A percentile compares a stretch with the other conserved stretches of the same genome.
phyloP scores from a whole-genome alignment of 2,797 vertebrate species.

The Morus bassanus region DNA sequence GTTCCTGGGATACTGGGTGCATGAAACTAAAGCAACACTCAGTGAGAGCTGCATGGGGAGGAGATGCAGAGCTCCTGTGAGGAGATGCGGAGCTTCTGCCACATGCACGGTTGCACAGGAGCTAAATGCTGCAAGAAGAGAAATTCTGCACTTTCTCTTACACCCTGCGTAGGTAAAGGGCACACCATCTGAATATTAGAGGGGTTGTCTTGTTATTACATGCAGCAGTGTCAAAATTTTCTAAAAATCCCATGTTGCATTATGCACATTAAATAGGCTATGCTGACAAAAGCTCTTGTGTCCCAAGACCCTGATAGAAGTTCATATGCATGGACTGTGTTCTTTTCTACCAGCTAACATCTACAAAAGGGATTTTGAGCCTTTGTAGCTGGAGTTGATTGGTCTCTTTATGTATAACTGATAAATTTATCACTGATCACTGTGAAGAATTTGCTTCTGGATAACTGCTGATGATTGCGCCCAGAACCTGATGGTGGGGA shows the following conservation, averaged over 20 bases:
- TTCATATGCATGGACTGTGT: rapidly evolving
- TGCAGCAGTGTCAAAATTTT: rapidly evolving
- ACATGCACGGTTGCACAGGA: rapidly evolving
- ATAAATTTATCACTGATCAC: neutral
- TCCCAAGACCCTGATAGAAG: neutral
- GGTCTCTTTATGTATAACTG: neutral
- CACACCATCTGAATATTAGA: neutral
- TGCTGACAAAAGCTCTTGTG: neutral
- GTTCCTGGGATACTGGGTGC: neutral
- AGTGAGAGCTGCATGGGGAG: neutral
- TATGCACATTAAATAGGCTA: neutral
- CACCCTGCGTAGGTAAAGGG: neutral
- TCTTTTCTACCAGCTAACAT: neutral
- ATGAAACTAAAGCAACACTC: neutral
- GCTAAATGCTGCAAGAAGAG: neutral
- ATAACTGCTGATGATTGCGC: neutral
- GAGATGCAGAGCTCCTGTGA: neutral
- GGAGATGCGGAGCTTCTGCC: neutral
- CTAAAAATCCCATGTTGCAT: neutral
- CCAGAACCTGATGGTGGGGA: neutral
- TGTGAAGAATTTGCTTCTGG: neutral
- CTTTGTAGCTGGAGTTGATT: neutral
- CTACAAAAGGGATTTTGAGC: neutral
- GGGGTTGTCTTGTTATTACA: neutral
- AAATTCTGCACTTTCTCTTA: neutral